Conservation (phyloP, 2,797 vertebrate genomes). For the Limnodromus scolopaceus region DNA sequence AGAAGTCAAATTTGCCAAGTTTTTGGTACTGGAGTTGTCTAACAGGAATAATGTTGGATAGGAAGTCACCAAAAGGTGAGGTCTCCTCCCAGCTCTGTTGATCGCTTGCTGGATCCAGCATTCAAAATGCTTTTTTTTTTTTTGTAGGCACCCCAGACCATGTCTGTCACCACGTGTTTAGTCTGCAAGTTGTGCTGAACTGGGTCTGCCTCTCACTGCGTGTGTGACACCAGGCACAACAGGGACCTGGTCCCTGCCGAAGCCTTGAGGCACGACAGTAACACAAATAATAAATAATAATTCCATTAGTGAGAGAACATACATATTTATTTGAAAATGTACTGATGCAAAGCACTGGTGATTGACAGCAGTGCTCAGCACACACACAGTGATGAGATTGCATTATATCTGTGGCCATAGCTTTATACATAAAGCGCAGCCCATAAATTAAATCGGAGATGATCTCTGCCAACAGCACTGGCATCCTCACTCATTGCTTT, state of each 20-base stretch:
- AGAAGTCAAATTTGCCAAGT: neutral
- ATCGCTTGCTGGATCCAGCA: neutral
- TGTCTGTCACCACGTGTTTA: neutral
- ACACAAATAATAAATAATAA: conserved; percentile 53
- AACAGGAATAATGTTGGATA: neutral
- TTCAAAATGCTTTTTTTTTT: neutral
- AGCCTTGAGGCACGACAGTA: neutral
- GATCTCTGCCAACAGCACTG: neutral
- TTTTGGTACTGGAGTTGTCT: neutral
- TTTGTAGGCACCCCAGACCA: neutral
- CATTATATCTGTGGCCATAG: neutral
- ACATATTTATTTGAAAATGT: conserved; percentile 52
- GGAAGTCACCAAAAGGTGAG: neutral
- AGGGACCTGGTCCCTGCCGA: neutral
- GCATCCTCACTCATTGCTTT: neutral
- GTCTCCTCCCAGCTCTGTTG: neutral
- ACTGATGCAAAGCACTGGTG: conserved; percentile 2
- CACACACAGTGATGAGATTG: neutral
- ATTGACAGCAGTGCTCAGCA: conserved; percentile 27
- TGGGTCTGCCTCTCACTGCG: neutral
- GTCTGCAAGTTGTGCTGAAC: neutral
- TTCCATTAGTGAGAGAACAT: neutral
- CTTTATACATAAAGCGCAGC: neutral
- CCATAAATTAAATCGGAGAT: neutral
- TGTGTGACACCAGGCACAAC: neutral